Percentiles rank a stretch among this genome's conserved stretches.
phyloP scores from a whole-genome alignment of 2,797 vertebrate genomes.

The Lacerta agilis region DNA sequence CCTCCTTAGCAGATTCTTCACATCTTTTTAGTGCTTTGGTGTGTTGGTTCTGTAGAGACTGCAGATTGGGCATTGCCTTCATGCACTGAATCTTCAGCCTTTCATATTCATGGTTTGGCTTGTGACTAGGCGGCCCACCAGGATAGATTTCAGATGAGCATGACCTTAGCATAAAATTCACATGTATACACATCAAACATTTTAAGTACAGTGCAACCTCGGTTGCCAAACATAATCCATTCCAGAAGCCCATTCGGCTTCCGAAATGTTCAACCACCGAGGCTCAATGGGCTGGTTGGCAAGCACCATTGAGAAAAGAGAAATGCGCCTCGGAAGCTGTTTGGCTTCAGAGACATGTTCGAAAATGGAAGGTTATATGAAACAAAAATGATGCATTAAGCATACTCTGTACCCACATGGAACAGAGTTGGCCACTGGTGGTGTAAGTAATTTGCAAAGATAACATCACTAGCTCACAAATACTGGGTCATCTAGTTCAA shows the following conservation, averaged over 20 bases:
- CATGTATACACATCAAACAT: too few relatives aligned
- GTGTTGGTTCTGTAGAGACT: conserved; percentile 96
- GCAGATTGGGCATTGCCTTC: conserved; percentile 96
- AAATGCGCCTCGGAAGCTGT: too few relatives aligned
- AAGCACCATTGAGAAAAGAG: too few relatives aligned
- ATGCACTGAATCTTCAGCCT: conserved; percentile 96
- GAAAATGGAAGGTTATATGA: neutral
- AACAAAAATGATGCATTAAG: neutral
- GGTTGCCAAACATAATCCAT: too few relatives aligned
- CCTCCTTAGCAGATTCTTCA: conserved; percentile 96
- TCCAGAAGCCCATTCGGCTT: too few relatives aligned
- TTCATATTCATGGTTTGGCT: conserved; percentile 95
- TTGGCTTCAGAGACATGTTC: too few relatives aligned
- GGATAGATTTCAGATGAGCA: neutral
- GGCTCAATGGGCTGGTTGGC: too few relatives aligned
- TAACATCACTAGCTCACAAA: neutral
- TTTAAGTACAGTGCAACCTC: neutral
- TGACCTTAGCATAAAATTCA: neutral
- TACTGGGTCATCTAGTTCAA: too few relatives aligned
- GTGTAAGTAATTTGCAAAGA: neutral
- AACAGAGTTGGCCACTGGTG: neutral
- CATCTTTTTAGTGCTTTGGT: conserved; percentile 94
- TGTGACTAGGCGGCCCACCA: conserved; percentile 85
- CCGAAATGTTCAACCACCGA: too few relatives aligned
- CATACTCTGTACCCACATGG: neutral